These are phyloP conservation scores for Apostichopus californicus DNA, from an alignment of 35 echinoderm and acorn worm species.

Conservation along the genomic window DNA sequence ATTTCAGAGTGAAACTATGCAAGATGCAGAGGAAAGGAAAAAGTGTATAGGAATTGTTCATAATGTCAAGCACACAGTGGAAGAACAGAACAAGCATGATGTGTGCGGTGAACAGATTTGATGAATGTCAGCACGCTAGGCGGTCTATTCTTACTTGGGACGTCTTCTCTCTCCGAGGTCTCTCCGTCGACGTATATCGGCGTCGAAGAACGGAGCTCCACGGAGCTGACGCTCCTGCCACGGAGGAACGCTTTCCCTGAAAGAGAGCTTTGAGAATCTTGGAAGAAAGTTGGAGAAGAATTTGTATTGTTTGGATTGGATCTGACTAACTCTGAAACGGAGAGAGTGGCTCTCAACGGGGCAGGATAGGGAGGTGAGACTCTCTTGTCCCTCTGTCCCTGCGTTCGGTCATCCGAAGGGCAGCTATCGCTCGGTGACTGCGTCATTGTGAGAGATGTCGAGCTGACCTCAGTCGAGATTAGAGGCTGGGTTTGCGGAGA, in stretches of 20 bases:
- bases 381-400: slow-evolving; percentile 12
- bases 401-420: background rate
- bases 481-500: background rate
- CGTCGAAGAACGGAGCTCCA: slow-evolving; percentile 58
- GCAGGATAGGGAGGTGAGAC: slow-evolving; percentile 73
- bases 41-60: background rate
- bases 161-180: background rate
- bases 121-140: background rate
- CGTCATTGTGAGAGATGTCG: background rate
- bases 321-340: slow-evolving; percentile 61
- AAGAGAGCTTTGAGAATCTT: slow-evolving; percentile 24
- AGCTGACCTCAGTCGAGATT: background rate
- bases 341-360: slow-evolving; percentile 83
- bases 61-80: background rate
- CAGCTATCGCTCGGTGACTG: background rate
- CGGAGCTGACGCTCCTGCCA: slow-evolving; percentile 48
- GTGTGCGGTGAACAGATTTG: background rate
- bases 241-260: background rate
- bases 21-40: background rate
- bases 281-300: slow-evolving; percentile 18
- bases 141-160: slow-evolving; percentile 41
- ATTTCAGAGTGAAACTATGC: background rate
- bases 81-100: background rate
- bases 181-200: background rate
- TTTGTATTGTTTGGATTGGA: slow-evolving; percentile 33